Base-by-base conservation (phyloP, 2,113 vertebrate species). In the Triplophysa rosa region DNA sequence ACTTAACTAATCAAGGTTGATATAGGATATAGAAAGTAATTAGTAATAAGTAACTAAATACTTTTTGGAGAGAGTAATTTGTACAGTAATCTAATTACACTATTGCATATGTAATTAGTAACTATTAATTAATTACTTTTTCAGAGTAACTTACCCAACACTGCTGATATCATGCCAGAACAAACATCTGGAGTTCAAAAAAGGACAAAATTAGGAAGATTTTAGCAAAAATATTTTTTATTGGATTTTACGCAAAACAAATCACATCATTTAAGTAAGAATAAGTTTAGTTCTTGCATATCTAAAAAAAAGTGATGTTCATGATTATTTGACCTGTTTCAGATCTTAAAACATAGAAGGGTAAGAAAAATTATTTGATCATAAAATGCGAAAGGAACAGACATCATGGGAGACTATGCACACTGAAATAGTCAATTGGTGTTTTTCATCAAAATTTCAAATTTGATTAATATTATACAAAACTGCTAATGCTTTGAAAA, bases 221-320 rank as follows among this genome's bases (percentile, higher is more conserved):
- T 23, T 84, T 90, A 89, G 86, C 83, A 91, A 91, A 91, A 90
- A 91, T 90, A 89, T 75, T 88, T 91, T 90, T 70, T 70, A 91
- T 91, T 89, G 85, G 63, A 86, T 85, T 90, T 66, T 77, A 79
- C 49, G 16, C 33, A 86, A 33, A 42, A 45, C 42, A n/a, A 87
- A 73, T 78, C 67, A 56, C 74, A 65, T n/a, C 3, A 59, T 23
- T 72, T 40, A 5, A 40, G 29, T 13, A 58, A 2, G 67, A 56
- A 42, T 10, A 21, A 0, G 37, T 73, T 37, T 61, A 2, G 19
- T 59, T 59, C 3, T 74, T 61, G 71, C 21, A 8, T 58, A 37
- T 37, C 5, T 37, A 1, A 37, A 37, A 7, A 7, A 33, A 5
- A 1, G 6, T 37, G 5, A 7, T 45, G 24, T 17, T 65, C 4